Conservation (phyloP, 2,888 invertebrate genomes). For the Eubasilissa splendida region DNA sequence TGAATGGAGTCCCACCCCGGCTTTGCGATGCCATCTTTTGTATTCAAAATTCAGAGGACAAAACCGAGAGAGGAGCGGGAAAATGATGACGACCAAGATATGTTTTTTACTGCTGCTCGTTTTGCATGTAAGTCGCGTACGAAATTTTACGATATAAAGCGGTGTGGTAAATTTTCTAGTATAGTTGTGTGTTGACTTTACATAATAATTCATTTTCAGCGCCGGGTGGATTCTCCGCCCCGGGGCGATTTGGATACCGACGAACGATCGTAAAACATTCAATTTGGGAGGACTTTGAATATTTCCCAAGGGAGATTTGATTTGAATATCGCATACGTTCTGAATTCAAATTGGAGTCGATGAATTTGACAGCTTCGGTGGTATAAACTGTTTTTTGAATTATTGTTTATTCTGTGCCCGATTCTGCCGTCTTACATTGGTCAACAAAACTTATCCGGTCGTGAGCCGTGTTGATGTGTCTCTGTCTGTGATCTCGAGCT, state of each 20-base stretch:
- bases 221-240: background rate
- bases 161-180: conserved; percentile 30
- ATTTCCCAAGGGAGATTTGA: conserved; percentile 9
- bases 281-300: conserved; percentile 21
- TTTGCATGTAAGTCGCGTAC: conserved; percentile 49
- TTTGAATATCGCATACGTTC: conserved; percentile 32
- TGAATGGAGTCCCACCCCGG: conserved; percentile 35
- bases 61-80: conserved; percentile 34
- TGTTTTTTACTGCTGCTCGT: conserved; percentile 52
- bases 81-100: conserved; percentile 47
- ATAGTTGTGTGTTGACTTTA: conserved; percentile 45
- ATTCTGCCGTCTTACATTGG: too few species aligned
- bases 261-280: conserved; percentile 37
- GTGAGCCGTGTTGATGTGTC: too few species aligned
- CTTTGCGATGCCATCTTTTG: conserved; percentile 40
- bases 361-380: background rate
- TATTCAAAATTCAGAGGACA: conserved; percentile 44
- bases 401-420: too few species aligned
- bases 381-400: background rate
- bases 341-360: conserved; percentile 27
- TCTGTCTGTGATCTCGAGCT: too few species aligned
- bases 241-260: conserved; percentile 20
- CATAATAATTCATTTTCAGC: conserved; percentile 53
- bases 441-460: too few species aligned
- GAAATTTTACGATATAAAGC: conserved; percentile 43